Conservation (phyloP, 2,888 invertebrate genomes). For the Micoletzkya japonica region DNA sequence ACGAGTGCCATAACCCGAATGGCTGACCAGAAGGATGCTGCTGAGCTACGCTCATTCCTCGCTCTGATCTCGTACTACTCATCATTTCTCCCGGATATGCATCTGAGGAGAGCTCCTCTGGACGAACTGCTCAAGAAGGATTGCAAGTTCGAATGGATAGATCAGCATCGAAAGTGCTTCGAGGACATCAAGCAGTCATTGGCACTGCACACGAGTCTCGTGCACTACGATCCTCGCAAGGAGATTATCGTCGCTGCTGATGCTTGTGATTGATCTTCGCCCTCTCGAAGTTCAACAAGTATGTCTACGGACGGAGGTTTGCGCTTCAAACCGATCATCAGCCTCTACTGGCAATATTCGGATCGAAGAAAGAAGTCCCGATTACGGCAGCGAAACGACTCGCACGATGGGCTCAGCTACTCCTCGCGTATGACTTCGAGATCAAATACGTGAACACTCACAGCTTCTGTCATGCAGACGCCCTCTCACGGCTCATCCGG, state of each 20-base stretch:
- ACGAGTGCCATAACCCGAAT: constrained; percentile 31
- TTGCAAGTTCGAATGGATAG: constrained; percentile 31
- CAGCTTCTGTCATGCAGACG: constrained; percentile 61
- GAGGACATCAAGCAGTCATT: constrained; percentile 15
- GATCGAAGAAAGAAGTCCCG: constrained; percentile 45
- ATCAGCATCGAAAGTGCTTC: constrained; percentile 29
- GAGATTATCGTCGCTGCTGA: constrained; percentile 64
- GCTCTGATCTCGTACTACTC: constrained; percentile 36
- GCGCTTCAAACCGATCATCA: constrained; percentile 51
- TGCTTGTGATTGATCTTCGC: constrained; percentile 65
- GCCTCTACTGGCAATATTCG: constrained; percentile 62
- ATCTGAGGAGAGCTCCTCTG: constrained; percentile 16
- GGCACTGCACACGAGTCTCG: constrained; percentile 45
- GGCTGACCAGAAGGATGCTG: constrained; percentile 26
- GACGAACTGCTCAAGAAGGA: constrained; percentile 9
- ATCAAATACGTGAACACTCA: constrained; percentile 56
- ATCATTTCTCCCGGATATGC: constrained; percentile 30
- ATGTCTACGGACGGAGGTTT: constrained; percentile 66
- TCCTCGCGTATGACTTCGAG: constrained; percentile 63
- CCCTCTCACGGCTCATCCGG: constrained; percentile 52
- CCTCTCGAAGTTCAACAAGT: too few relatives aligned
- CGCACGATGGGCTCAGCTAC: constrained; percentile 42
- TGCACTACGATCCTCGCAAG: constrained; percentile 58
- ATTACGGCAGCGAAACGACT: constrained; percentile 54
- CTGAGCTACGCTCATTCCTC: constrained; percentile 26